phyloP scores from a whole-genome alignment of 2,888 invertebrate genomes.

The Eretmocerus hayati region DNA sequence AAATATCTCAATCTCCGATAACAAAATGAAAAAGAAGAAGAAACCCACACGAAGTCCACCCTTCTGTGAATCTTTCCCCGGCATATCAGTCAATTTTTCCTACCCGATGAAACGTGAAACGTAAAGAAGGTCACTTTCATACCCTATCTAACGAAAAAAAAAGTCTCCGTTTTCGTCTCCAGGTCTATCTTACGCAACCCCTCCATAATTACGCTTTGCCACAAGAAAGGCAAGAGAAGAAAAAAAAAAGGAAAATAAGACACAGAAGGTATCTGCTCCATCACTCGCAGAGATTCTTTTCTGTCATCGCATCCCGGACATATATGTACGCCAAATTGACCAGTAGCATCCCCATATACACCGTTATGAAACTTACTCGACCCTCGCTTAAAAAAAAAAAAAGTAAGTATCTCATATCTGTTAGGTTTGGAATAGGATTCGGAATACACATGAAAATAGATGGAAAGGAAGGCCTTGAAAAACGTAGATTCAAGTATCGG shows the following conservation, averaged over 20 bases:
- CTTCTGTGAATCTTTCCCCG: too few relatives aligned
- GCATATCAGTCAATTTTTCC: conserved; percentile 21
- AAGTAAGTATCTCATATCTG: too few relatives aligned
- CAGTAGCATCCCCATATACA: conserved; percentile 17
- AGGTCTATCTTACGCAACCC: conserved; percentile 6
- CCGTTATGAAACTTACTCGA: conserved; percentile 12
- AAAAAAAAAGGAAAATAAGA: neutral
- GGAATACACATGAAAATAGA: too few relatives aligned
- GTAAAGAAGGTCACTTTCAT: conserved; percentile 25
- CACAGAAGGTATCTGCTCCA: conserved; percentile 6
- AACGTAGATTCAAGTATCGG: conserved; percentile 32
- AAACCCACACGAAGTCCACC: too few relatives aligned
- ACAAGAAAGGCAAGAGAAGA: neutral
- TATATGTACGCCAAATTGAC: conserved; percentile 35
- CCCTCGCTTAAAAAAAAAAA: too few relatives aligned
- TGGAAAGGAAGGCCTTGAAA: neutral
- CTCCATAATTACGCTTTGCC: neutral
- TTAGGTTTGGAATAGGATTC: too few relatives aligned
- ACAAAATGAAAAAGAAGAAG: too few relatives aligned
- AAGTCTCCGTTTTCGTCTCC: conserved; percentile 10
- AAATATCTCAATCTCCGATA: too few relatives aligned
- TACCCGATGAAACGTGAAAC: conserved; percentile 31
- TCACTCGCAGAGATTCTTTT: conserved; percentile 24
- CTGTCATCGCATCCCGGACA: conserved; percentile 22
- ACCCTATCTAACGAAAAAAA: neutral